These are phyloP conservation scores for Neelides folsomi DNA, from an alignment of 2,888 invertebrate species.

Conservation along the genomic window DNA sequence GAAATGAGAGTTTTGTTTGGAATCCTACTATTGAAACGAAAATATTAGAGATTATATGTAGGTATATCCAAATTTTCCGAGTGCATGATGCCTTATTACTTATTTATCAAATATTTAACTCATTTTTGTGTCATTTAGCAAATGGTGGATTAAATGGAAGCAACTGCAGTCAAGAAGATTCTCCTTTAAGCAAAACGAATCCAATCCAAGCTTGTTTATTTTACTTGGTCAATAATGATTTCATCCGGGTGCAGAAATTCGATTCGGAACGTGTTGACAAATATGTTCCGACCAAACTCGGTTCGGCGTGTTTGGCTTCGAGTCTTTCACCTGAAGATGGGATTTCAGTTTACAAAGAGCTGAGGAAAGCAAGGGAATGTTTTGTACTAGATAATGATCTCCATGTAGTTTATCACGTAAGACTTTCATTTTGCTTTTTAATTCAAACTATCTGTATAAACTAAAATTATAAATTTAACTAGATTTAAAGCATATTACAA, in stretches of 20 bases:
- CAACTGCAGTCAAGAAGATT: neutral
- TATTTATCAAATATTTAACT: too few species aligned
- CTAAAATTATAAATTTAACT: neutral
- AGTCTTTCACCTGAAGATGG: constrained; percentile 92
- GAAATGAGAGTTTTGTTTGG: too few species aligned
- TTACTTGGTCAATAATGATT: constrained; percentile 65
- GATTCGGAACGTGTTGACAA: constrained; percentile 30
- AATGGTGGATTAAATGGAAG: too few species aligned
- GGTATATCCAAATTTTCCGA: too few species aligned
- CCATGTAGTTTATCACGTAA: constrained; percentile 82
- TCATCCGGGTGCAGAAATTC: constrained; percentile 43
- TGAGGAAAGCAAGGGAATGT: constrained; percentile 75
- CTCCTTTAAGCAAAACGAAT: constrained; percentile 34
- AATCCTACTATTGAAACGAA: too few species aligned
- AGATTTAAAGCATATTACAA: neutral
- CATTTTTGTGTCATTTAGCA: too few species aligned
- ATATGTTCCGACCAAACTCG: constrained; percentile 70
- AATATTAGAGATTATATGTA: too few species aligned
- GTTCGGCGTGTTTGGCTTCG: constrained; percentile 80
- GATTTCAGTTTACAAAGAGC: constrained; percentile 69
- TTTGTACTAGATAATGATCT: constrained; percentile 88
- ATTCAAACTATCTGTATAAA: too few species aligned
- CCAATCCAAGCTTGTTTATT: constrained; percentile 46
- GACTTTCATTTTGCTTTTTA: too few species aligned
- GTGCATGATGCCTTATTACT: too few species aligned